Percentiles rank a stretch among this genome's conserved stretches.
Evolutionary conservation across 2,797 vertebrate species (phyloP).

Genomic region (Oryzias sinensis): DNA sequence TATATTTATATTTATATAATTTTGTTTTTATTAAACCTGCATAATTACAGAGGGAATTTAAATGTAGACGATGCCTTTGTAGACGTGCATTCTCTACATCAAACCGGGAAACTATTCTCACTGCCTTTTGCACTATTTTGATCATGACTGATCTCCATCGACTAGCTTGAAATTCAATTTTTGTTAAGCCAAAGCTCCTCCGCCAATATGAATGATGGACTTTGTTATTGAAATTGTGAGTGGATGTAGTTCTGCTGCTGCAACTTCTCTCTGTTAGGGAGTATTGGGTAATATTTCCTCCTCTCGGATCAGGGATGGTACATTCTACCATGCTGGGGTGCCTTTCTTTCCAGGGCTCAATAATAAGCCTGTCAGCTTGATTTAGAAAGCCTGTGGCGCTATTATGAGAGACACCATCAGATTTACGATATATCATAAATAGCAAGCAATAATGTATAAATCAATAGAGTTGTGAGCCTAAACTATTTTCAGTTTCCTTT

Average conservation of each 20-base stretch:
- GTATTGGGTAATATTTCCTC: constrained; percentile 56
- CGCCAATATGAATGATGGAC: constrained; percentile 45
- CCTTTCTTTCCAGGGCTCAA: constrained; percentile 51
- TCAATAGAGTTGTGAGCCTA: constrained; percentile 67
- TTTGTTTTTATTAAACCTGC: constrained; percentile 5
- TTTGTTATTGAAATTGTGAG: constrained; percentile 38
- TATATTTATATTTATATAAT: no score
- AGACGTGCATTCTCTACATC: constrained; percentile 4
- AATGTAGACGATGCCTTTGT: constrained; percentile 4
- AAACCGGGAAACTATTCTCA: constrained; percentile 10
- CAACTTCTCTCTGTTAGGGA: constrained; percentile 45
- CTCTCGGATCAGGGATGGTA: constrained; percentile 56
- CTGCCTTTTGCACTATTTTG: constrained; percentile 20
- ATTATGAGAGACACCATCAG: constrained; percentile 73
- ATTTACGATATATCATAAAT: constrained; percentile 79
- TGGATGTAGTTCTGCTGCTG: constrained; percentile 41
- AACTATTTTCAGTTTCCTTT: constrained; percentile 58
- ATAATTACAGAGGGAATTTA: constrained; percentile 27
- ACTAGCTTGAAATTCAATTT: constrained; percentile 35
- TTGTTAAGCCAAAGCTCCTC: constrained; percentile 31
- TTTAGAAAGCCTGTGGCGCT: constrained; percentile 71
- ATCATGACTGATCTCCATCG: constrained; percentile 29
- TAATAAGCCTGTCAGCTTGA: constrained; percentile 78
- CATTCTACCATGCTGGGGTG: constrained; percentile 54
- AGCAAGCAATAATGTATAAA: constrained; percentile 73